A percentile compares a stretch with the other conserved stretches of the same genome.
Evolutionary conservation across 92 coral and sea anemone species (phyloP).

Genomic region (Palythoa grandis): DNA sequence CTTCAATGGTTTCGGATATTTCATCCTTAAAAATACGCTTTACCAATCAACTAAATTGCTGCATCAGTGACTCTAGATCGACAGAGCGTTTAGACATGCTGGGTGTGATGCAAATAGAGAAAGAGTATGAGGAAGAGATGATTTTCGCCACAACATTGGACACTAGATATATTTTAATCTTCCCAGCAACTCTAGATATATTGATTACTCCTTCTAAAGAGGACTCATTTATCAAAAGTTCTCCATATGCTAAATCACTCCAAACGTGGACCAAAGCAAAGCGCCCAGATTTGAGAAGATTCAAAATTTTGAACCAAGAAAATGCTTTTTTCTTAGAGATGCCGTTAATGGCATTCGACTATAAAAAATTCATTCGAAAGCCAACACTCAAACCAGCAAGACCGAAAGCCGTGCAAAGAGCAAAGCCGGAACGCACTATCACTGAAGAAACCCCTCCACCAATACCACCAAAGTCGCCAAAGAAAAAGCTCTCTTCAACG

Average conservation of each 20-base stretch:
- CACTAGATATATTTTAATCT: slow-evolving; percentile 26
- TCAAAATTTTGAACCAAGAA: slow-evolving; percentile 39
- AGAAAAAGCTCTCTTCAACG: slow-evolving; percentile 17
- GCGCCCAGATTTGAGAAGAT: slow-evolving; percentile 39
- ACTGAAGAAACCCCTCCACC: slow-evolving; percentile 27
- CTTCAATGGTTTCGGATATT: slow-evolving; percentile 33
- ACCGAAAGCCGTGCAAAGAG: slow-evolving; percentile 16
- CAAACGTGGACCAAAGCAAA: slow-evolving; percentile 22
- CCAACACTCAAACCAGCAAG: slow-evolving; percentile 19
- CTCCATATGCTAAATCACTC: slow-evolving; percentile 28
- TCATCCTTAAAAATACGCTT: slow-evolving; percentile 41
- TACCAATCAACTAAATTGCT: neutral
- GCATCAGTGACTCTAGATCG: neutral
- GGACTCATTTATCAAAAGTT: slow-evolving; percentile 22
- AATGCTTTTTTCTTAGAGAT: slow-evolving; percentile 33
- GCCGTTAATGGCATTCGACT: slow-evolving; percentile 45
- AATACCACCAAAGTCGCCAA: slow-evolving; percentile 39
- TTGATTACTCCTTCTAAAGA: slow-evolving; percentile 37
- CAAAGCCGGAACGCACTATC: slow-evolving; percentile 5
- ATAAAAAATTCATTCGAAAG: slow-evolving; percentile 29
- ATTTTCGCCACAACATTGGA: slow-evolving; percentile 40
- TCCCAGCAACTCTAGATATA: slow-evolving; percentile 31
- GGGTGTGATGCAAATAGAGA: slow-evolving; percentile 24
- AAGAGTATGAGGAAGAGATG: slow-evolving; percentile 32
- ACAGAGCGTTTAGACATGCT: slow-evolving; percentile 11